Base-by-base conservation (phyloP, 1,140 invertebrate genomes). In the Arctopsyche grandis region DNA sequence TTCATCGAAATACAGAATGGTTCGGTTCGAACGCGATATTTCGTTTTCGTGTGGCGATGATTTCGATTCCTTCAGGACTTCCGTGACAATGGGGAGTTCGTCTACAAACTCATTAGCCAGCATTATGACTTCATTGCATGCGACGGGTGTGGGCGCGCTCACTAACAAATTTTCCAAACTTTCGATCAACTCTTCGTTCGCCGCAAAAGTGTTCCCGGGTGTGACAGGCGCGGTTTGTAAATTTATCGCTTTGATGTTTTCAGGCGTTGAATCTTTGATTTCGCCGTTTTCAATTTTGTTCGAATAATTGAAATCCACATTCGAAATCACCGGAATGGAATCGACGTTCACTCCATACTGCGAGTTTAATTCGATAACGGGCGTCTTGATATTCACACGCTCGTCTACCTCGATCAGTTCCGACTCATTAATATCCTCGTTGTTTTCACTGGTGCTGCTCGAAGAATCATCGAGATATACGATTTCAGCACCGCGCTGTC, bases 381-480 rank as follows among this genome's bases (percentile, higher is more conserved):
- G 88, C 44, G 88, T 88, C 78, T 87, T 86, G 73, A 88, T 88
- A 22, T 86, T 85, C 12, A 88, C 85, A 58, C 85, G 85, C 76
- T 84, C 84, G 81, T 89, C 88, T 56, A 84, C 85, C 1, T 66
- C 24, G 10, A 22, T 10, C 22, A 66, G 22, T 69, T 86, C 85
- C 16, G 52, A 48, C 43, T 86, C 83, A 5, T 43, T 12, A 0
- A 24, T 83, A 83, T 63, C 86, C 69, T 88, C 85, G 69, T 88
- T 76, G 38, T 63, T 83, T 43, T 88, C 89, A 83, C 88, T 88
- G 29, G 87, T 88, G 73, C 87, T 88, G 78, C 87, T 88, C 3
- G 88, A 89, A 5, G 87, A 87, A 82, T 89, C 87, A 69, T 88
- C 88, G 52, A 89, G 82, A 83, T 88, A 89, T 24, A 89, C 88